These are phyloP conservation scores for Falcunculus frontatus DNA, from an alignment of 2,113 vertebrate species.

Conservation along the genomic window DNA sequence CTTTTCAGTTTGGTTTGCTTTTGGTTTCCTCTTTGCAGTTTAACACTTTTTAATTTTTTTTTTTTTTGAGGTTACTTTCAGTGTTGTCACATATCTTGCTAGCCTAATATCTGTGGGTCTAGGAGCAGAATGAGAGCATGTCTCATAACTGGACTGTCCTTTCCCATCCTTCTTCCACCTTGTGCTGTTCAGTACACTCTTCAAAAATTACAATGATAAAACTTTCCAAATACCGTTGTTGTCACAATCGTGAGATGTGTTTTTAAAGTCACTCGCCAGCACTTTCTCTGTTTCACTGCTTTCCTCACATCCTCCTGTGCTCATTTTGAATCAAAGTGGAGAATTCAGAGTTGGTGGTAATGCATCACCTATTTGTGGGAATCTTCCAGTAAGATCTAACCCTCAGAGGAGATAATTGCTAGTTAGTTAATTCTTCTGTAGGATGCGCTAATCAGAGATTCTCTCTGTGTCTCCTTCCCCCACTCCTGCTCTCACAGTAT, in stretches of 20 bases:
- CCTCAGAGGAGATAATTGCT: not conserved
- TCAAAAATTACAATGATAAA: not conserved
- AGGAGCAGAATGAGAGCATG: not conserved
- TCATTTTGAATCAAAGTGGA: not conserved
- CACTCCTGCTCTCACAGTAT: not conserved
- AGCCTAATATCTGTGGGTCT: not conserved
- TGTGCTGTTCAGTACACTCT: not conserved
- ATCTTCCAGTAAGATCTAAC: not conserved
- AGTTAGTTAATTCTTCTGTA: not conserved
- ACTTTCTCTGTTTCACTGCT: not conserved
- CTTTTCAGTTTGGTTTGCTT: not conserved
- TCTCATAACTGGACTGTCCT: not conserved
- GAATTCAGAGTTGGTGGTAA: not conserved
- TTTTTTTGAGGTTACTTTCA: not conserved
- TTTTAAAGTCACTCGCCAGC: not conserved
- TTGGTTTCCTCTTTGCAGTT: not conserved
- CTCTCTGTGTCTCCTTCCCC: not conserved
- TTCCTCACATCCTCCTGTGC: not conserved
- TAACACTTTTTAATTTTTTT: not conserved
- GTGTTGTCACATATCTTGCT: not conserved
- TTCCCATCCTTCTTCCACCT: not conserved
- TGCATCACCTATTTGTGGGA: not conserved
- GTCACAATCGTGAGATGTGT: fast-evolving
- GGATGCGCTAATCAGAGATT: not conserved
- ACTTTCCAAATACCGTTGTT: not conserved